Conservation (phyloP, 64 coral and sea anemone species). For the Acropora yongei region DNA sequence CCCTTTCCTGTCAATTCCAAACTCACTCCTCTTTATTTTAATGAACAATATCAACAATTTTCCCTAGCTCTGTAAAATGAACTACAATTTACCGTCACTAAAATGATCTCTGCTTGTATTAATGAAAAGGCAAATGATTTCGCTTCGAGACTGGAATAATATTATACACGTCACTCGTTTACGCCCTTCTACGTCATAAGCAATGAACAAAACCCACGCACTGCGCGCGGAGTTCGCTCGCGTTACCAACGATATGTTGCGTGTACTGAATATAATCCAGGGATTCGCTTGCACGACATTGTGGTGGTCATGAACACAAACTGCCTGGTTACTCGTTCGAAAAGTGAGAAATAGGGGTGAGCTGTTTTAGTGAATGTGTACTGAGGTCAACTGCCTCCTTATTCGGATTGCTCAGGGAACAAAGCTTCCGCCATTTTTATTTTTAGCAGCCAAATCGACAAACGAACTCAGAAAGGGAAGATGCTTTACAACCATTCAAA, state of each 20-base stretch:
- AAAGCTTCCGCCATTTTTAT: neutral
- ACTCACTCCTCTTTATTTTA: too few relatives aligned
- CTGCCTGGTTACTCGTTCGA: neutral
- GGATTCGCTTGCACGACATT: neutral
- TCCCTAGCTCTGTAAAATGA: neutral
- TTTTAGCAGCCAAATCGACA: neutral
- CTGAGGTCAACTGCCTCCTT: slow-evolving; percentile 32
- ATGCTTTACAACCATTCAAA: neutral
- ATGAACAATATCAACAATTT: neutral
- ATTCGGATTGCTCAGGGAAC: neutral
- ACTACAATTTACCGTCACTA: neutral
- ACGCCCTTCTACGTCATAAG: slow-evolving; percentile 33
- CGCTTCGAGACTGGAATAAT: neutral
- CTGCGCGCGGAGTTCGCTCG: neutral
- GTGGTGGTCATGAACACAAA: neutral
- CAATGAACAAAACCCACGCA: slow-evolving; percentile 9
- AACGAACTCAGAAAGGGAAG: neutral
- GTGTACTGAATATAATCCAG: neutral
- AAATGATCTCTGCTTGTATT: neutral
- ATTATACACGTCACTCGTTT: slow-evolving; percentile 31
- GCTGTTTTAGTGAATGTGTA: neutral
- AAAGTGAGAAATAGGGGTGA: neutral
- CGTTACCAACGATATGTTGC: neutral
- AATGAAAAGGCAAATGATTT: neutral
- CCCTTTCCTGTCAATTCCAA: too few relatives aligned